These are phyloP conservation scores for Fregetta grallaria DNA, from an alignment of 2,113 vertebrate species.

Conservation along the genomic window DNA sequence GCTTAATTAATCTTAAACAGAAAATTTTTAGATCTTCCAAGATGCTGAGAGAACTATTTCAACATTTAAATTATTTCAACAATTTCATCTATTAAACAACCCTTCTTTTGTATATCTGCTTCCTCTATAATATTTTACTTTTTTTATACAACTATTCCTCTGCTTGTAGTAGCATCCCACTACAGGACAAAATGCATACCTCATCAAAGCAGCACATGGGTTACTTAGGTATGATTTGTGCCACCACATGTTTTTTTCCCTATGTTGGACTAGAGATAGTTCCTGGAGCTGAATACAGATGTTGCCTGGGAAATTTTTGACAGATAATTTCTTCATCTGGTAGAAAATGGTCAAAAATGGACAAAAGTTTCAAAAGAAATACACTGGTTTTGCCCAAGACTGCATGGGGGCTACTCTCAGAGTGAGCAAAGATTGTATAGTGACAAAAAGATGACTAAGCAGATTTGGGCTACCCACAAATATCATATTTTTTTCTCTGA, in stretches of 20 bases:
- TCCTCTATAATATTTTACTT: not conserved
- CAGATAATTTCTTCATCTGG: not conserved
- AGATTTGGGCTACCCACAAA: not conserved
- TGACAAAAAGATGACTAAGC: not conserved
- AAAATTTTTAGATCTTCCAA: not conserved
- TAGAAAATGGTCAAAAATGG: not conserved
- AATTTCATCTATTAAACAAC: not conserved
- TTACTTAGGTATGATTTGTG: not conserved
- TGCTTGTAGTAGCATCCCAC: not conserved
- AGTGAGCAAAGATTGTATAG: not conserved
- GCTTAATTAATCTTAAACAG: slow-evolving; percentile 59
- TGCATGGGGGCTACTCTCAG: not conserved
- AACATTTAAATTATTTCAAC: not conserved
- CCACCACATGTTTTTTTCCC: rapidly evolving
- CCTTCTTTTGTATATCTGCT: not conserved
- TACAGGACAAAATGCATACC: not conserved
- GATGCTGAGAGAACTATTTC: not conserved
- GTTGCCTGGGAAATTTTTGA: not conserved
- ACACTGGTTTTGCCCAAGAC: not conserved
- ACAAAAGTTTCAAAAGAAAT: not conserved
- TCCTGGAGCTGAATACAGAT: not conserved
- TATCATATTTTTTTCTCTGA: not conserved
- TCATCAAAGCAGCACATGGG: not conserved
- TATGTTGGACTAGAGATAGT: not conserved
- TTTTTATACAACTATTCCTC: not conserved